Percentiles rank a stretch among this genome's conserved stretches.
phyloP scores from a whole-genome alignment of 2,888 invertebrate genomes.

The Macropis europaea region DNA sequence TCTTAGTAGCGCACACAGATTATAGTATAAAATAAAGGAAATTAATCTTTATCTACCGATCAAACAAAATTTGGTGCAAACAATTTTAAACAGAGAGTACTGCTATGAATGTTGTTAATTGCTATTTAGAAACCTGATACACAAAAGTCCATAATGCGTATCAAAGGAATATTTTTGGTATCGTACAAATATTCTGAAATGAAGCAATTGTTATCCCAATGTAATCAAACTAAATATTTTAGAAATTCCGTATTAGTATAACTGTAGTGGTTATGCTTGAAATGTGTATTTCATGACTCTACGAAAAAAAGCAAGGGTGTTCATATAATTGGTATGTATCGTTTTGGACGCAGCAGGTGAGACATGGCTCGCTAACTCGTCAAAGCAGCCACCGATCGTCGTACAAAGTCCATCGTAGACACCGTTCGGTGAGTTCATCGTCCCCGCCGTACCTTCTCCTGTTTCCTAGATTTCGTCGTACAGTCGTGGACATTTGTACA shows the following conservation, averaged over 20 bases:
- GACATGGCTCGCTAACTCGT: conserved; percentile 87
- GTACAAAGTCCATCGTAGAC: conserved; percentile 86
- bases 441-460: conserved; percentile 50
- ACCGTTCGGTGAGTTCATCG: conserved; percentile 85
- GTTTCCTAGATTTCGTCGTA: conserved; percentile 44
- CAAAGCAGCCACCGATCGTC: conserved; percentile 82
- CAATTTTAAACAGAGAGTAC: not conserved
- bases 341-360: conserved; percentile 83
- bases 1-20: not conserved
- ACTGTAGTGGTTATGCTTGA: not conserved
- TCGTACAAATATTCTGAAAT: not conserved
- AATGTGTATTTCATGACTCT: conserved; percentile 5
- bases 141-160: conserved; percentile 44
- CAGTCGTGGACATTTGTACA: conserved; percentile 51
- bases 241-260: conserved; percentile 16
- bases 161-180: conserved; percentile 10
- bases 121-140: conserved; percentile 29
- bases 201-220: not conserved
- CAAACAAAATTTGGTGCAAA: not conserved
- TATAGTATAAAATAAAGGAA: not conserved
- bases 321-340: conserved; percentile 75
- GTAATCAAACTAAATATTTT: not conserved
- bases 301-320: conserved; percentile 42
- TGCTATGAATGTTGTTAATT: not conserved
- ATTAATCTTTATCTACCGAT: not conserved